Base-by-base conservation (phyloP, 2,888 invertebrate species). In the Brachyopa scutellaris region DNA sequence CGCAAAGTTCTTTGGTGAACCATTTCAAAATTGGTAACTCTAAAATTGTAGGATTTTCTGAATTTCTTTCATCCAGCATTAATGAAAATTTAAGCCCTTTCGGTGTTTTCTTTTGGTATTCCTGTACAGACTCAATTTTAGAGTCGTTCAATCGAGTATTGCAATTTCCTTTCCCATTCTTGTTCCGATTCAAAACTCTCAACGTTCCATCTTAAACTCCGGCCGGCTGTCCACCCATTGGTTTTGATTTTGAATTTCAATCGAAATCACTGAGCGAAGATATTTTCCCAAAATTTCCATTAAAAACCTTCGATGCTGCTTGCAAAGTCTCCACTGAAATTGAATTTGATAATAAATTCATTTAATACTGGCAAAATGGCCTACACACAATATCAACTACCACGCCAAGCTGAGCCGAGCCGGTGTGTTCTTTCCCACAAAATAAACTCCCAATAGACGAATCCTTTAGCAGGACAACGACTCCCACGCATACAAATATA, bases 271-370 rank as follows among this genome's bases (percentile, higher is more conserved):
- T 74, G 42, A 67, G 31, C 33, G 67, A 67, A 67, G 36, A 76
- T 69, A 69, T 69, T 62, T 61, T 53, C 23, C 8, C 13, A 33
- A 61, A 69, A 53, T 69, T 38, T 61, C 69, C 61, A 76, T 76
- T 77, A 62, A 70, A n/a, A 6, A 5, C 70, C 62, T 70, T 55
- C 33, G 47, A 31, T 23, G 36, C 5, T 53, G 21, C 8, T 61
- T 11, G 9, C 11, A 8, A 5, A 59, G 13, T 26, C 23, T 61
- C 26, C 19, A 2, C 31, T 49, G 36, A 11, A 66, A 78, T 78
- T 78, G 51, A 78, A 78, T 59, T 73, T 59, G 78, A 79, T 73
- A 79, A 67, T 79, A 79, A 73, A 79, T 74, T 74, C 67, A 79
- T 74, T 67, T 74, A 57, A 79, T 62, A 67, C 55, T 40, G 11